phyloP scores from a whole-genome alignment of 2,888 invertebrate species.

The Drosophila koepferae region DNA sequence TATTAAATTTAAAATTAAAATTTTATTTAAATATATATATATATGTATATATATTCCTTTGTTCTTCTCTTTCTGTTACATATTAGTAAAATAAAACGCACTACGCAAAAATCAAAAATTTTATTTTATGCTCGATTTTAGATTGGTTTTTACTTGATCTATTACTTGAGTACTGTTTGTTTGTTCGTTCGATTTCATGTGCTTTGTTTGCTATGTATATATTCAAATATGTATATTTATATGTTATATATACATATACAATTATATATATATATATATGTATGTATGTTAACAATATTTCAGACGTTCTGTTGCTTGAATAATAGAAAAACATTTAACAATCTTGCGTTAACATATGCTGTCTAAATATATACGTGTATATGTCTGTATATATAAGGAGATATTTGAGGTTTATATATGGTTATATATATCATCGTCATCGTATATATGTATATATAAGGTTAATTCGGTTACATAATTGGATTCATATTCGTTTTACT shows the following conservation, averaged over 20 bases:
- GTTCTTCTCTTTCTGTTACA: background rate
- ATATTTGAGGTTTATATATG: constrained; percentile 14
- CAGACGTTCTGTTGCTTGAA: constrained; percentile 30
- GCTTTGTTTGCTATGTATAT: constrained; percentile 28
- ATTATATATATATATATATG: constrained; percentile 1
- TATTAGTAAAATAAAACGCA: constrained; percentile 66
- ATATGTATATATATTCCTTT: background rate
- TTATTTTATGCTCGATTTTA: constrained; percentile 49
- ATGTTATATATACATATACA: constrained; percentile 8
- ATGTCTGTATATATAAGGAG: constrained; percentile 17
- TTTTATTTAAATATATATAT: background rate
- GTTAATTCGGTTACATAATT: constrained; percentile 24
- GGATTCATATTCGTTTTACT: constrained; percentile 26
- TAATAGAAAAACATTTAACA: constrained; percentile 36
- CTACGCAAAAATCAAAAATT: constrained; percentile 62
- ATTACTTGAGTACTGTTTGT: constrained; percentile 12
- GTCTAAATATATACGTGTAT: constrained; percentile 11
- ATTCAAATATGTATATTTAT: constrained; percentile 1
- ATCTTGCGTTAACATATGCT: constrained; percentile 25
- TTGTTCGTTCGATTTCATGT: constrained; percentile 23
- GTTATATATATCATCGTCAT: constrained; percentile 16
- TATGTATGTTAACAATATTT: constrained; percentile 48
- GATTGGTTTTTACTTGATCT: constrained; percentile 14
- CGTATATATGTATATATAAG: constrained; percentile 24
- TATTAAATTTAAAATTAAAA: background rate